Evolutionary conservation across 1,140 invertebrate genomes (phyloP).

Genomic region (Drosophila carrolli): DNA sequence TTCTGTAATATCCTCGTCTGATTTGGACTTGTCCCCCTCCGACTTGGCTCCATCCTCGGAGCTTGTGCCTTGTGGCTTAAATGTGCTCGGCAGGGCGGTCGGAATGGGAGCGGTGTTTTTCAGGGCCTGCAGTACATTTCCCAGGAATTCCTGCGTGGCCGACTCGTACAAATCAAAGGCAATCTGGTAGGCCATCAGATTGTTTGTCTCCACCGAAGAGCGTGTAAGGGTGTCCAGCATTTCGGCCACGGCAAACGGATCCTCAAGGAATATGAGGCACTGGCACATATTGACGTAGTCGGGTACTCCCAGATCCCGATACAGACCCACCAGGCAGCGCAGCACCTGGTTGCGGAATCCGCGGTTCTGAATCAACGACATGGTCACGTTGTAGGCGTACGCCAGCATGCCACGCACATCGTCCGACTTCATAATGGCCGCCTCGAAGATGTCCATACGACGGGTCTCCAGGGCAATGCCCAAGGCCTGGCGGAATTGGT

Average conservation of each 20-base stretch:
- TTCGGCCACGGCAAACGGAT: constrained; percentile 95
- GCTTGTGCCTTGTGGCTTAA: constrained; percentile 87
- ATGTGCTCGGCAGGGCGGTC: constrained; percentile 89
- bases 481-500: constrained; percentile 96
- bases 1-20: constrained; percentile 81
- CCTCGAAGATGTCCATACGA: constrained; percentile 97
- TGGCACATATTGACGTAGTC: constrained; percentile 99
- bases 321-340: constrained; percentile 94
- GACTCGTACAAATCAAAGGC: constrained; percentile 99
- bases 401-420: constrained; percentile 95
- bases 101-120: constrained; percentile 93
- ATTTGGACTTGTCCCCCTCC: constrained; percentile 85
- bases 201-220: constrained; percentile 89
- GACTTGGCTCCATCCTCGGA: constrained; percentile 84
- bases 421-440: constrained; percentile 95
- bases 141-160: constrained; percentile 98
- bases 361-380: constrained; percentile 97
- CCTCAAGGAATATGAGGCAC: constrained; percentile 98
- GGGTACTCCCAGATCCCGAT: constrained; percentile 93
- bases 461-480: constrained; percentile 97
- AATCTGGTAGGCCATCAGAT: constrained; percentile 99
- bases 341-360: constrained; percentile 96
- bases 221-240: constrained; percentile 95
- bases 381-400: constrained; percentile 97
- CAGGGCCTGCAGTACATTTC: constrained; percentile 93